Evolutionary conservation across 2,797 vertebrate genomes (phyloP).

Genomic region (Brotula barbata): DNA sequence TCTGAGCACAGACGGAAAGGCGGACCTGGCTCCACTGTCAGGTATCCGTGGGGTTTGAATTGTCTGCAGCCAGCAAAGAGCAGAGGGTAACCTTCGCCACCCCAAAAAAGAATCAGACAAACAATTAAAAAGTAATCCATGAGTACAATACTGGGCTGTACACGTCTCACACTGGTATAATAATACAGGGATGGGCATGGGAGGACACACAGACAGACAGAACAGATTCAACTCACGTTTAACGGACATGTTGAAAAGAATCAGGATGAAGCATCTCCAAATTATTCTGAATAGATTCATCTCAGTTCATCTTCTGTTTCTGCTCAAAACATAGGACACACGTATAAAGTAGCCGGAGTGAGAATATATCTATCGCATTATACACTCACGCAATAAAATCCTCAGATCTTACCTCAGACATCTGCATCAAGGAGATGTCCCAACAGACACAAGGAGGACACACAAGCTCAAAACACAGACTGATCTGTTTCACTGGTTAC

Average conservation of each 20-base stretch:
- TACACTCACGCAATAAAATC: not conserved
- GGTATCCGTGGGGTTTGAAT: constrained; percentile 37
- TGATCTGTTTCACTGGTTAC: constrained; percentile 8
- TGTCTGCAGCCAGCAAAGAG: not conserved
- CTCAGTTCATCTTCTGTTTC: constrained; percentile 49
- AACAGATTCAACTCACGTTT: constrained; percentile 62
- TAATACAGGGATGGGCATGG: too few relatives aligned
- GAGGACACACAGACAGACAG: too few relatives aligned
- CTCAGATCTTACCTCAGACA: constrained; percentile 20
- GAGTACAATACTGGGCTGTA: too few relatives aligned
- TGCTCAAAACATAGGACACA: constrained; percentile 1
- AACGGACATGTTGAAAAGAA: constrained; percentile 47
- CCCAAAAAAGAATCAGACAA: not conserved
- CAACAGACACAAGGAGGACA: not conserved
- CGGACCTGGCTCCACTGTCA: constrained; percentile 61
- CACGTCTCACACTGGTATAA: too few relatives aligned
- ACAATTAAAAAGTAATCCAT: too few relatives aligned
- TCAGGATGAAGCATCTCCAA: constrained; percentile 49
- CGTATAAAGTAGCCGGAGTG: too few relatives aligned
- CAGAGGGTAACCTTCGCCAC: constrained; percentile 33
- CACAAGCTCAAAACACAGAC: not conserved
- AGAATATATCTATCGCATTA: too few relatives aligned
- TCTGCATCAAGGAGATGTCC: not conserved
- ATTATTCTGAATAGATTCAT: constrained; percentile 60
- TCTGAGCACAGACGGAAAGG: constrained; percentile 71